phyloP scores from a whole-genome alignment of 2,797 vertebrate species.

The Falco berigora region DNA sequence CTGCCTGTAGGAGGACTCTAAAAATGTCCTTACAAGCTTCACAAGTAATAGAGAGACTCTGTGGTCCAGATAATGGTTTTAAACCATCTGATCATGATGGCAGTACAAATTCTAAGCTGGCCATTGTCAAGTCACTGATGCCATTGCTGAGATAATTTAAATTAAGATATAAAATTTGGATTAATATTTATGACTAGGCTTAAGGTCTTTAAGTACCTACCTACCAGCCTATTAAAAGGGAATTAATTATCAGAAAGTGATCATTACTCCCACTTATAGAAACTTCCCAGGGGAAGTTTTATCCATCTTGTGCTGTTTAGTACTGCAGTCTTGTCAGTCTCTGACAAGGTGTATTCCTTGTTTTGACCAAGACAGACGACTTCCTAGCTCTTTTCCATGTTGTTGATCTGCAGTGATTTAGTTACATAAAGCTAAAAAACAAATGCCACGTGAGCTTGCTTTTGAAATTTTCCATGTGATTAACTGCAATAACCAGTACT shows the following conservation, averaged over 20 bases:
- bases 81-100: background rate
- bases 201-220: background rate
- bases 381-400: background rate
- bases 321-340: background rate
- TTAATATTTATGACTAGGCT: background rate
- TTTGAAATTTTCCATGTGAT: background rate
- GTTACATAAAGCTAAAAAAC: background rate
- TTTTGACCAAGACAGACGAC: background rate
- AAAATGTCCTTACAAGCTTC: background rate
- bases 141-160: background rate
- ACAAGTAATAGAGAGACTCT: background rate
- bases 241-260: background rate
- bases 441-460: background rate
- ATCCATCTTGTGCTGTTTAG: background rate
- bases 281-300: background rate
- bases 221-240: background rate
- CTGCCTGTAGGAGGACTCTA: background rate
- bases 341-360: background rate
- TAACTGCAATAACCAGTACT: background rate
- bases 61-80: background rate
- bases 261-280: background rate
- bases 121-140: background rate
- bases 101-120: background rate
- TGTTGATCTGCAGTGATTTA: background rate
- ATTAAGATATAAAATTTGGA: background rate